A percentile compares a stretch with the other conserved stretches of the same genome.
Evolutionary conservation across 2,888 invertebrate species (phyloP).

Genomic region (Calliopum simillimum): DNA sequence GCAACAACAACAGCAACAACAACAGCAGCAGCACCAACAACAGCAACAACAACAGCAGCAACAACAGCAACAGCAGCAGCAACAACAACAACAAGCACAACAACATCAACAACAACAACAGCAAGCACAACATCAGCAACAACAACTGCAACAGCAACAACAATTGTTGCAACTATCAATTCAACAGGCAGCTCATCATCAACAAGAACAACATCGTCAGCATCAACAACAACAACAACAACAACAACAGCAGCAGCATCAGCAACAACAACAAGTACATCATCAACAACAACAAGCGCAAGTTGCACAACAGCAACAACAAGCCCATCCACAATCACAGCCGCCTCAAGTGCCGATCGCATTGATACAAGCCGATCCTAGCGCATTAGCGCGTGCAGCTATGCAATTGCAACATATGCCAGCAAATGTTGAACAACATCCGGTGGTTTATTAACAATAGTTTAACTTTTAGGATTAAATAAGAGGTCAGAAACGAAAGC

Average conservation of each 20-base stretch:
- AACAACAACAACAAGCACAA: constrained; percentile 56
- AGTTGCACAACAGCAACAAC: constrained; percentile 55
- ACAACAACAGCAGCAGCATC: constrained; percentile 57
- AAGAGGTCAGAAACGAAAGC: constrained; percentile 26
- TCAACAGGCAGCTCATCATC: constrained; percentile 59
- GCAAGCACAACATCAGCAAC: constrained; percentile 60
- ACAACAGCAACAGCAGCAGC: constrained; percentile 56
- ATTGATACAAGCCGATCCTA: constrained; percentile 63
- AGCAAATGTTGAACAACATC: constrained; percentile 66
- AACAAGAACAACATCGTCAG: constrained; percentile 56
- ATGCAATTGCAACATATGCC: constrained; percentile 67
- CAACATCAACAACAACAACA: constrained; percentile 54
- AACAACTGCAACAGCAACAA: constrained; percentile 56
- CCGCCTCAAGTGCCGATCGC: constrained; percentile 65
- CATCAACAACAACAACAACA: constrained; percentile 57
- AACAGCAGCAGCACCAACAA: constrained; percentile 57
- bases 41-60: constrained; percentile 55
- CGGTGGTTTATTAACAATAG: constrained; percentile 66
- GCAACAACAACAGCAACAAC: constrained; percentile 53
- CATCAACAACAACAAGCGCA: constrained; percentile 53
- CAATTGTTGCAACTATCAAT: constrained; percentile 56
- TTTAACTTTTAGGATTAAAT: constrained; percentile 45
- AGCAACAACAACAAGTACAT: constrained; percentile 56
- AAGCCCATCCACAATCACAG: constrained; percentile 56
- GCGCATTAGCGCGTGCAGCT: constrained; percentile 64